A percentile compares a stretch with the other conserved stretches of the same genome.
Conservation (phyloP, 2,797 vertebrate species). For the Cheirogaleus major region DNA sequence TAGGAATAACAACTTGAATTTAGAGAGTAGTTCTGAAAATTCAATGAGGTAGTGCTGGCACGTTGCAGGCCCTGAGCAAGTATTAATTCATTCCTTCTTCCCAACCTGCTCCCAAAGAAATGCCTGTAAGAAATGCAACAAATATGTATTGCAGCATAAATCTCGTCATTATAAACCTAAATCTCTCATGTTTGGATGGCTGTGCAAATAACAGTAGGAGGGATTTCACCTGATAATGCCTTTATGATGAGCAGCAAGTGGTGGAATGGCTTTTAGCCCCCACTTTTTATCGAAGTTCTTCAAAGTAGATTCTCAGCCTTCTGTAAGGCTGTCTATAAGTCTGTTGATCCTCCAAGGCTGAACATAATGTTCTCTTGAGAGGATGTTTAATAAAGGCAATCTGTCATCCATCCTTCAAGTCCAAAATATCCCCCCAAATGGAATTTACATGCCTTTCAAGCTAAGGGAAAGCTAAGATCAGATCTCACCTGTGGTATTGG, state of each 20-base stretch:
- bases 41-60: not conserved
- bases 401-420: constrained; percentile 8
- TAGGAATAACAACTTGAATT: not conserved
- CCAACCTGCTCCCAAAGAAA: not conserved
- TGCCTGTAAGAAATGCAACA: not conserved
- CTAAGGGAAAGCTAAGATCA: not conserved
- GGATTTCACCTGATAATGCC: not conserved
- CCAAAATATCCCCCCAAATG: not conserved
- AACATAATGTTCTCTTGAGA: not conserved
- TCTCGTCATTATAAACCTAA: not conserved
- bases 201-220: not conserved
- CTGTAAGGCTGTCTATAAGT: not conserved
- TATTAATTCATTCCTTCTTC: not conserved
- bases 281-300: not conserved
- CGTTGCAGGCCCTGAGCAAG: not conserved
- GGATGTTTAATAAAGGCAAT: constrained; percentile 7
- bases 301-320: not conserved
- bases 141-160: not conserved
- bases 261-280: not conserved
- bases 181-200: not conserved
- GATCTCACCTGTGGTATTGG: not conserved
- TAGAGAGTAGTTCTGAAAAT: constrained; percentile 8
- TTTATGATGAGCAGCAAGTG: not conserved
- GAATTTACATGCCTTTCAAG: constrained; percentile 5
- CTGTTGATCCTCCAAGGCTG: not conserved